These are phyloP conservation scores for Lichenostomus cassidix DNA, from an alignment of 2,113 vertebrate species.

Conservation along the genomic window DNA sequence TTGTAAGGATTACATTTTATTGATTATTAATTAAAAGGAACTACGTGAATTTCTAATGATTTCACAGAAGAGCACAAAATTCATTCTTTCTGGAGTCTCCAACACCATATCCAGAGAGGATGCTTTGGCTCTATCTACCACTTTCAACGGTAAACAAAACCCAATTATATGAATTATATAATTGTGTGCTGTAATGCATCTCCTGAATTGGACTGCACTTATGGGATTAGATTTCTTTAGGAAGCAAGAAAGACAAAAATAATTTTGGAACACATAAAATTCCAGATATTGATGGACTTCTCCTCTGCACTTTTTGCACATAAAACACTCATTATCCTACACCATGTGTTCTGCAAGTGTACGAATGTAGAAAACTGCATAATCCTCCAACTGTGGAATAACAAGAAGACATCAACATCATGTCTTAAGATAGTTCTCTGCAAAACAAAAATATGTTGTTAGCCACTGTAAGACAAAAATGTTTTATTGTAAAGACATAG, in stretches of 20 bases:
- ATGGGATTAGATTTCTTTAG: neutral
- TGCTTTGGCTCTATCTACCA: neutral
- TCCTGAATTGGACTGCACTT: neutral
- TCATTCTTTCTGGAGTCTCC: neutral
- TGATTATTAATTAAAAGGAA: constrained; percentile 4
- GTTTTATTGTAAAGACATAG: neutral
- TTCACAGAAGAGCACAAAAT: neutral
- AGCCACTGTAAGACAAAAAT: neutral
- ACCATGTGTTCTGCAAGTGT: neutral
- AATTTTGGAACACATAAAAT: neutral
- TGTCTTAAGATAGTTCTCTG: neutral
- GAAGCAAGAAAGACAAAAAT: neutral
- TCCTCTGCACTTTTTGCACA: neutral
- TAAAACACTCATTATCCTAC: neutral
- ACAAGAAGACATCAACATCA: neutral
- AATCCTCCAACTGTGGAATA: neutral
- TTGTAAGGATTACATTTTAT: neutral
- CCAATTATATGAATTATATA: neutral
- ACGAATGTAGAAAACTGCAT: neutral
- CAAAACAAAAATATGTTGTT: neutral
- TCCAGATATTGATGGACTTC: neutral
- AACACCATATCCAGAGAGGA: neutral
- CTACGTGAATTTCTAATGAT: neutral
- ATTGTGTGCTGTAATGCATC: neutral
- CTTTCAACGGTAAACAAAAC: neutral